These are phyloP conservation scores for Tyrannus savana DNA, from an alignment of 2,113 vertebrate species.

Conservation along the genomic window DNA sequence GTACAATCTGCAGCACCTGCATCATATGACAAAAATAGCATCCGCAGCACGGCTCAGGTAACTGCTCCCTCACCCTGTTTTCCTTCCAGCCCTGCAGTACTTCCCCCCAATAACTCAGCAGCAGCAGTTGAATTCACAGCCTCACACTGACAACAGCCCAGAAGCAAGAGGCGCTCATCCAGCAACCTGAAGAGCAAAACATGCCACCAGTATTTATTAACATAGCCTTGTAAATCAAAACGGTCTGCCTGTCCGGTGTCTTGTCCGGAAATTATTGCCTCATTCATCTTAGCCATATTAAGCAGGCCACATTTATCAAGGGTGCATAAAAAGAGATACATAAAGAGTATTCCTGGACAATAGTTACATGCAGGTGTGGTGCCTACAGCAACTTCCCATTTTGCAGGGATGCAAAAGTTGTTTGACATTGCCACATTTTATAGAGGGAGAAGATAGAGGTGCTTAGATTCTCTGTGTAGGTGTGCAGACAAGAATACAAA, in stretches of 20 bases:
- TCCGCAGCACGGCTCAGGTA: not conserved
- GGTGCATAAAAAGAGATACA: constrained; percentile 15
- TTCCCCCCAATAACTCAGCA: not conserved
- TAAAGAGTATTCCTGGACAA: not conserved
- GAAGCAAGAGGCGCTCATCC: not conserved
- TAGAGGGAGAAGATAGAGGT: not conserved
- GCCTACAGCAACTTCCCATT: not conserved
- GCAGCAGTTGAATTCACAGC: not conserved
- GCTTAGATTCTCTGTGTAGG: not conserved
- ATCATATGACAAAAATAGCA: not conserved
- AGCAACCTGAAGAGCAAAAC: constrained; percentile 42
- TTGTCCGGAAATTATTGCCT: constrained; percentile 69
- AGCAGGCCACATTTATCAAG: constrained; percentile 62
- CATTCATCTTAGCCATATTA: constrained; percentile 69
- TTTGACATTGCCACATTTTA: not conserved
- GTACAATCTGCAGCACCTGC: not conserved
- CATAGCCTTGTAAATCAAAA: constrained; percentile 72
- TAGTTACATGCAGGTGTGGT: not conserved
- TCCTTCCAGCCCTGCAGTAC: not conserved
- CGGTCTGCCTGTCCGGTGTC: constrained; percentile 41
- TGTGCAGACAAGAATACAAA: not conserved
- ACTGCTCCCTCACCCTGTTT: not conserved
- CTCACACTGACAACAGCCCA: not conserved
- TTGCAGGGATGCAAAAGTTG: not conserved
- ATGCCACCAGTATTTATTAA: constrained; percentile 43